These are phyloP conservation scores for honey bee (Apis mellifera) DNA, from an alignment of 1,140 invertebrate species.

Conservation along the genomic window Amel_HAv3.1 CM009932.2:13895001-13895500, in stretches of 20 bases:
- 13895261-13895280: too few species aligned
- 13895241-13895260: conserved; percentile 85
- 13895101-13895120: conserved; percentile 87
- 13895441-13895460: conserved; percentile 89
- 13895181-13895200: conserved; percentile 93
- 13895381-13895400: background rate
- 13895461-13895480: conserved; percentile 86
- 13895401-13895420: conserved; percentile 62
- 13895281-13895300: background rate
- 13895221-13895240: conserved; percentile 88
- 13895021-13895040: background rate
- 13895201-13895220: conserved; percentile 95
- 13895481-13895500: conserved; percentile 82
- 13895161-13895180: conserved; percentile 89
- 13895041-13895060: accelerated
- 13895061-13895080: too few species aligned
- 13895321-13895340: conserved; percentile 29
- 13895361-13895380: conserved; percentile 19
- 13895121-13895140: conserved; percentile 91
- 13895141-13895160: conserved; percentile 91
- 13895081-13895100: conserved; percentile 87
- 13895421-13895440: conserved; percentile 88
- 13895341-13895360: conserved; percentile 55
- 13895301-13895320: too few species aligned
- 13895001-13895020: conserved; percentile 86